Conservation (phyloP, 30 jellyfish, hydroid and myxozoan species). For the Cassiopea andromeda region DNA sequence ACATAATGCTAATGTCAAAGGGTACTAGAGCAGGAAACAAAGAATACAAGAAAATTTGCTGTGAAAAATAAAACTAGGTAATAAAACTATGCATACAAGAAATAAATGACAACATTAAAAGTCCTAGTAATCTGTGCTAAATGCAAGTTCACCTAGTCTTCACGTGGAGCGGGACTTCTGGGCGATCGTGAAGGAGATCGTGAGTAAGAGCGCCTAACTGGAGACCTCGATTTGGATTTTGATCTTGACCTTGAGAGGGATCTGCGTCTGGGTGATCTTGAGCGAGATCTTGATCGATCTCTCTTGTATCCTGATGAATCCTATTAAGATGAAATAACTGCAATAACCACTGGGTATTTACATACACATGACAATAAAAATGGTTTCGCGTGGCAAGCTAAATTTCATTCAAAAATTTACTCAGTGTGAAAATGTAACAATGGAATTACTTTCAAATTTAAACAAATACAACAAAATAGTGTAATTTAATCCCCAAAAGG, state of each 20-base stretch:
- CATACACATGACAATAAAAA: too few species aligned
- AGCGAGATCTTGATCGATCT: slow-evolving; percentile 47
- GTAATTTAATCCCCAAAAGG: too few species aligned
- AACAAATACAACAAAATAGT: too few species aligned
- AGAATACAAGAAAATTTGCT: background rate
- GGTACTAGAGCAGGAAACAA: background rate
- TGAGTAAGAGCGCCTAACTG: slow-evolving; percentile 46
- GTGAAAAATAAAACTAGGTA: background rate
- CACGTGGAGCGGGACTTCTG: slow-evolving; percentile 50
- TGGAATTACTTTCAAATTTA: too few species aligned
- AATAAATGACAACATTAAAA: background rate
- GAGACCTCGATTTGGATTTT: slow-evolving; percentile 75
- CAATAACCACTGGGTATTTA: too few species aligned
- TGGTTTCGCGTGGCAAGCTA: too few species aligned
- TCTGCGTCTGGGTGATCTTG: slow-evolving; percentile 77
- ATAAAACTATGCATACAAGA: background rate
- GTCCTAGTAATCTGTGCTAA: background rate
- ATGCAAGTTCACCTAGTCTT: background rate
- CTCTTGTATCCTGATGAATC: slow-evolving; percentile 68
- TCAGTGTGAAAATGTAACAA: too few species aligned
- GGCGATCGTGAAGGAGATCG: slow-evolving; percentile 79
- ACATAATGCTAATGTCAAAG: too few species aligned
- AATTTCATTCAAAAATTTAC: too few species aligned
- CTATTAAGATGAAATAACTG: slow-evolving; percentile 1
- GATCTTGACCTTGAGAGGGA: slow-evolving; percentile 63